Evolutionary conservation across 2,113 vertebrate species (phyloP).

Genomic region (Callionymus lyra): DNA sequence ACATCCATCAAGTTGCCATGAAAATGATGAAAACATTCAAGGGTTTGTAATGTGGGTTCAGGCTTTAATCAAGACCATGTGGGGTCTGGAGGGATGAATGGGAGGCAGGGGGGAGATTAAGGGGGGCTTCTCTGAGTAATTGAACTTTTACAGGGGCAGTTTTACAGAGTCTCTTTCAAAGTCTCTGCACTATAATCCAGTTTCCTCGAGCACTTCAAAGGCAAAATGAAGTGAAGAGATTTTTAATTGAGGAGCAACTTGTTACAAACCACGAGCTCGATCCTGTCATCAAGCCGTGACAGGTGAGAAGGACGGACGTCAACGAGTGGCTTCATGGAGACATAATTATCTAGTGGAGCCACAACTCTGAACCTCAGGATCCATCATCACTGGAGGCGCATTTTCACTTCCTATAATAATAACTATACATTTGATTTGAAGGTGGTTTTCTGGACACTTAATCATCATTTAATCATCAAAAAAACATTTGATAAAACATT

Average conservation of each 20-base stretch:
- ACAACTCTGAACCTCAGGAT: too few species aligned
- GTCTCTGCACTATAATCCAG: conserved; percentile 12
- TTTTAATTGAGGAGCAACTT: conserved; percentile 5
- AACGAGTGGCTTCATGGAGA: too few species aligned
- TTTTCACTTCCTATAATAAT: too few species aligned
- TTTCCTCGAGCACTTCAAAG: conserved; percentile 18
- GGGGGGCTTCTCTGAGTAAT: too few species aligned
- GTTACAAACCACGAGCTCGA: conserved; percentile 15
- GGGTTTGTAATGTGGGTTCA: conserved; percentile 24
- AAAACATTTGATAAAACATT: too few species aligned
- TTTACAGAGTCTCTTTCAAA: conserved; percentile 12
- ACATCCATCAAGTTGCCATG: not conserved
- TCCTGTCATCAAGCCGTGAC: conserved; percentile 7
- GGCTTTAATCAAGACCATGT: conserved; percentile 35
- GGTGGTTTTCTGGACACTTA: too few species aligned
- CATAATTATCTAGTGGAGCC: too few species aligned
- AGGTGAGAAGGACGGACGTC: not conserved
- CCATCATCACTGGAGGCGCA: too few species aligned
- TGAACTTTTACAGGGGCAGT: conserved; percentile 29
- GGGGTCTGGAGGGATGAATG: conserved; percentile 10
- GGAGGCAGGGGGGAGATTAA: conserved; percentile 31
- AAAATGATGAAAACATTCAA: conserved; percentile 20
- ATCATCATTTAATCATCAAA: too few species aligned
- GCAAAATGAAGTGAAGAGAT: conserved; percentile 4
- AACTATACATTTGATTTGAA: too few species aligned